phyloP scores from a whole-genome alignment of 1,140 invertebrate species.

The Branchinecta lynchi region DNA sequence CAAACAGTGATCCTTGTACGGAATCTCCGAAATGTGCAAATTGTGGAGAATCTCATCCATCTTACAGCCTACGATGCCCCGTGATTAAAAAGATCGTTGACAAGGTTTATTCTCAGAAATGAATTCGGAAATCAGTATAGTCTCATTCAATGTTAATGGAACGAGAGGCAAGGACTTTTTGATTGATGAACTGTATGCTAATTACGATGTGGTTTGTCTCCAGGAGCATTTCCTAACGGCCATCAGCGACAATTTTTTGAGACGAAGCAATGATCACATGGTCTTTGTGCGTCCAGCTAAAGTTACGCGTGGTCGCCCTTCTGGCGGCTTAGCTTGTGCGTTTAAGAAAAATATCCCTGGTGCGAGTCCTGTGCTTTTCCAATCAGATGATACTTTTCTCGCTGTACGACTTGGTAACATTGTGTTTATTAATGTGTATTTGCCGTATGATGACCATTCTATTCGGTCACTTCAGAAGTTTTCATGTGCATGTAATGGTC shows the following conservation, averaged over 20 bases:
- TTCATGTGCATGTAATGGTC: not conserved
- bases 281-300: not conserved
- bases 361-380: not conserved
- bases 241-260: not conserved
- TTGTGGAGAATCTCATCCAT: too few relatives aligned
- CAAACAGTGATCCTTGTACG: too few relatives aligned
- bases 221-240: not conserved
- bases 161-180: not conserved
- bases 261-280: not conserved
- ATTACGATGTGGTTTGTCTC: not conserved
- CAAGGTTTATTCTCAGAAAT: too few relatives aligned
- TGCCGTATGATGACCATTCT: slow-evolving; percentile 6
- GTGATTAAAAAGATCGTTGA: too few relatives aligned
- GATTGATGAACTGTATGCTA: not conserved
- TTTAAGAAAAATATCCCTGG: not conserved
- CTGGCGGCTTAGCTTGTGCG: slow-evolving; percentile 2
- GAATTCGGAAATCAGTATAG: slow-evolving; percentile 15
- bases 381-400: not conserved
- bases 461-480: not conserved
- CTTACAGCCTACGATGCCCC: too few relatives aligned
- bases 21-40: too few relatives aligned
- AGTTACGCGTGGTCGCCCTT: not conserved
- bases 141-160: slow-evolving; percentile 1
- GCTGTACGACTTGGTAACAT: not conserved
- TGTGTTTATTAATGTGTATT: not conserved